Percentiles rank a stretch among this genome's conserved stretches.
Conservation (phyloP, 1,140 invertebrate genomes). For the Tetragnatha versicolor region DNA sequence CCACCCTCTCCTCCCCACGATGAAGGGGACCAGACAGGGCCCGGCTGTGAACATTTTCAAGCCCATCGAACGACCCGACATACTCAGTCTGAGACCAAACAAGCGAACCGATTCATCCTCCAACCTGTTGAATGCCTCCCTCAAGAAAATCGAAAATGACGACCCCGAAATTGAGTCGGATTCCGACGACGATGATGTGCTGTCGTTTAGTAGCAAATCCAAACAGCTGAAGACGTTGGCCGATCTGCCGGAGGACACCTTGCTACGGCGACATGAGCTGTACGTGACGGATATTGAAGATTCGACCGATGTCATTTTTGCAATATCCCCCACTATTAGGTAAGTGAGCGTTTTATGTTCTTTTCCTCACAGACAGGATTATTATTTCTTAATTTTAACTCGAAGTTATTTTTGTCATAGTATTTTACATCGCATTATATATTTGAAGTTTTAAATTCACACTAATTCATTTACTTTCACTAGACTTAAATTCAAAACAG, state of each 20-base stretch:
- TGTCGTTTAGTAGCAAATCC: background rate
- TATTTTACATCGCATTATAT: no score
- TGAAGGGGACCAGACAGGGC: background rate
- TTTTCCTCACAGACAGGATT: no score
- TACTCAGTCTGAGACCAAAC: background rate
- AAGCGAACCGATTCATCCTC: background rate
- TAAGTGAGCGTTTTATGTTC: background rate
- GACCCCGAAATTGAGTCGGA: background rate
- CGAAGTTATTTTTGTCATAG: no score
- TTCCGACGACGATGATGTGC: slow-evolving; percentile 15
- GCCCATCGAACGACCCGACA: background rate
- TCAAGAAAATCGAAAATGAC: background rate
- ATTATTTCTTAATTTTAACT: no score
- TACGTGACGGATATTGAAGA: slow-evolving; percentile 43
- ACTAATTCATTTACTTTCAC: no score
- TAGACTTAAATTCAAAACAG: no score
- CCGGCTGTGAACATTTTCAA: slow-evolving; percentile 26
- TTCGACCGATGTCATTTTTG: slow-evolving; percentile 33
- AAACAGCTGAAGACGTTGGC: background rate
- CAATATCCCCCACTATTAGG: slow-evolving; percentile 40
- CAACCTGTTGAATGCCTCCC: background rate
- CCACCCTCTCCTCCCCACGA: no score
- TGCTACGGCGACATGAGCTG: slow-evolving; percentile 23
- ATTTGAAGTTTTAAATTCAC: no score
- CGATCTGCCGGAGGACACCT: slow-evolving; percentile 24